Base-by-base conservation (phyloP, 2,113 vertebrate species). In the Zosterops lateralis region DNA sequence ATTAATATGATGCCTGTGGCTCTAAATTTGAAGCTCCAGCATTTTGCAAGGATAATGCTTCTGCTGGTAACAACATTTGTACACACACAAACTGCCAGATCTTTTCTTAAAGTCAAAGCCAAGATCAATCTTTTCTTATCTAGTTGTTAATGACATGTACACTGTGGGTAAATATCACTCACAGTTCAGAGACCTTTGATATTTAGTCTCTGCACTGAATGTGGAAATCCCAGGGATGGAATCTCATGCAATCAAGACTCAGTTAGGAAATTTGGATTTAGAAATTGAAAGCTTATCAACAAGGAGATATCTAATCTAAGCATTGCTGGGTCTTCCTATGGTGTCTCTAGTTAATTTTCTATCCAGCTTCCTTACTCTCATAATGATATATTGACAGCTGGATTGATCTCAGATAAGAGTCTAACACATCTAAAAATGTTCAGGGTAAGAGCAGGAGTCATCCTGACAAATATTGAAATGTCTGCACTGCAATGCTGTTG, bases 161-260 rank as follows among this genome's bases (percentile, higher is more conserved):
- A 17, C 88, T 53, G 72, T 94, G 86, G 93, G 95, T 96, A 96
- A 96, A 96, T 96, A 96, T 96, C 96, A 96, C 73, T 94, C 92
- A 48, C 56, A 57, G 93, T 92, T 92, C 90, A 78, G 68, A 89
- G 68, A 93, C 88, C 95, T 95, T 89, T 96, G 96, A 93, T 96
- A 96, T 96, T 96, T 96, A 94, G 65, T 95, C 83, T 96, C 53
- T 48, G 29, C 2, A 0, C n/a, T 0, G 0, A 40, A 8, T 17
- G 51, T 92, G 90, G 87, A 87, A 92, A 90, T 89, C 44, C 75
- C 1, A 4, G 38, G 22, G n/a, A 81, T 84, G 56, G 89, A 94
- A 92, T 40, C 67, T 74, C 32, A 12, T 26, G n/a, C 50, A 88
- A 80, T 92, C 92, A 60, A 60, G 15, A 6, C 60, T 68, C 58